These are phyloP conservation scores for Aleiodes alternator DNA, from an alignment of 2,888 invertebrate genomes.

Conservation along the genomic window DNA sequence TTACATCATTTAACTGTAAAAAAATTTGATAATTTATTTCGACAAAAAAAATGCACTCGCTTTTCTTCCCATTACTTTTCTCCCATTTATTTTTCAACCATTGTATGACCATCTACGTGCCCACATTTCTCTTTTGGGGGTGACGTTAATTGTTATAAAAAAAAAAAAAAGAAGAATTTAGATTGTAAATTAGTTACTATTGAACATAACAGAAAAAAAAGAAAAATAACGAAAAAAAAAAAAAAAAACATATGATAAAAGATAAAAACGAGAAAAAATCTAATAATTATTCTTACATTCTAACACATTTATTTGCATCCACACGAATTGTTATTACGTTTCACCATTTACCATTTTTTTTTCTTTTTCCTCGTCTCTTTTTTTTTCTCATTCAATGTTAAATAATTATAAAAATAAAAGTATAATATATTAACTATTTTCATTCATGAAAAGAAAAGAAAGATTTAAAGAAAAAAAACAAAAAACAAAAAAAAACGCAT, in stretches of 20 bases:
- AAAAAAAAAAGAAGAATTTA: slow-evolving; percentile 3
- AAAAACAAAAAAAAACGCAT: slow-evolving; percentile 62
- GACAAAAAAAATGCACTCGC: slow-evolving; percentile 13
- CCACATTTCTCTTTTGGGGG: slow-evolving; percentile 38
- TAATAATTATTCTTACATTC: slow-evolving; percentile 71
- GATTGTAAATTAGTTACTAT: slow-evolving; percentile 57
- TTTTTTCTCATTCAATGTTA: slow-evolving; percentile 75
- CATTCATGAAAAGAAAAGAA: slow-evolving; percentile 70
- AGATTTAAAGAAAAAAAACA: slow-evolving; percentile 12
- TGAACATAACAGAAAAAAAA: slow-evolving; percentile 37
- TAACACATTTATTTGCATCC: slow-evolving; percentile 74
- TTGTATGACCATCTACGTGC: slow-evolving; percentile 15
- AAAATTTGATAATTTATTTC: slow-evolving; percentile 19
- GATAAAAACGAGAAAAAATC: slow-evolving; percentile 55
- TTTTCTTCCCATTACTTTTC: slow-evolving; percentile 19
- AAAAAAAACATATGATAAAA: slow-evolving; percentile 33
- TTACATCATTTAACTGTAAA: not conserved
- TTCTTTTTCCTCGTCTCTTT: slow-evolving; percentile 45
- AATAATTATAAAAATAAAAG: slow-evolving; percentile 70
- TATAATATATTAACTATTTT: slow-evolving; percentile 76
- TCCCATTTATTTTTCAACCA: slow-evolving; percentile 21
- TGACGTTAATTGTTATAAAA: slow-evolving; percentile 51
- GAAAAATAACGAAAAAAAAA: not conserved
- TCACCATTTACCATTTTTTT: slow-evolving; percentile 58
- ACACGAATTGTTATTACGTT: slow-evolving; percentile 73